Percentiles rank a stretch among this genome's conserved stretches.
phyloP scores from a whole-genome alignment of 2,113 vertebrate genomes.

The Microcebus ravelobensis region DNA sequence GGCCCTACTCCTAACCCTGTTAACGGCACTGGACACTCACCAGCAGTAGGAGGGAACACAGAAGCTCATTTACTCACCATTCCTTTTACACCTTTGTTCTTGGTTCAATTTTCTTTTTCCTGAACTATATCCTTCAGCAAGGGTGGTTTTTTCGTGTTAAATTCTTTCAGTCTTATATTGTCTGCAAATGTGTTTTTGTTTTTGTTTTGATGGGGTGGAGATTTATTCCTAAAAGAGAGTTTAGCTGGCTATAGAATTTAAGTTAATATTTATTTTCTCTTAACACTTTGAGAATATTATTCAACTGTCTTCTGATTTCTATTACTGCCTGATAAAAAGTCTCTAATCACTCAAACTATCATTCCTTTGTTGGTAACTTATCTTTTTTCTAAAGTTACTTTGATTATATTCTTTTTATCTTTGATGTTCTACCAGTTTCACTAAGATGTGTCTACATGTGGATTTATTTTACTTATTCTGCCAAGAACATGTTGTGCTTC shows the following conservation, averaged over 20 bases:
- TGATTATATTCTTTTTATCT: neutral
- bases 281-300: neutral
- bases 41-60: neutral
- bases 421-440: neutral
- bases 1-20: neutral
- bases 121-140: neutral
- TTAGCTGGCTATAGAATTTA: neutral
- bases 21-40: neutral
- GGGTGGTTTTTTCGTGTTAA: neutral
- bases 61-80: neutral
- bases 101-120: neutral
- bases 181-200: neutral
- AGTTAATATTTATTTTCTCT: neutral
- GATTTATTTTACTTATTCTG: conserved; percentile 38
- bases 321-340: neutral
- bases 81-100: neutral
- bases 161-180: conserved; percentile 33
- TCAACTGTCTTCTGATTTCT: neutral
- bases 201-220: neutral
- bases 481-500: neutral
- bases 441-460: neutral
- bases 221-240: conserved; percentile 24
- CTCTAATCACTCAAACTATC: neutral
- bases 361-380: neutral
- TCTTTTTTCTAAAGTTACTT: neutral